Evolutionary conservation across 1,140 invertebrate genomes (phyloP), one percentile per base, ranked within the genome.

Genomic region (Anadara kagoshimensis): DNA sequence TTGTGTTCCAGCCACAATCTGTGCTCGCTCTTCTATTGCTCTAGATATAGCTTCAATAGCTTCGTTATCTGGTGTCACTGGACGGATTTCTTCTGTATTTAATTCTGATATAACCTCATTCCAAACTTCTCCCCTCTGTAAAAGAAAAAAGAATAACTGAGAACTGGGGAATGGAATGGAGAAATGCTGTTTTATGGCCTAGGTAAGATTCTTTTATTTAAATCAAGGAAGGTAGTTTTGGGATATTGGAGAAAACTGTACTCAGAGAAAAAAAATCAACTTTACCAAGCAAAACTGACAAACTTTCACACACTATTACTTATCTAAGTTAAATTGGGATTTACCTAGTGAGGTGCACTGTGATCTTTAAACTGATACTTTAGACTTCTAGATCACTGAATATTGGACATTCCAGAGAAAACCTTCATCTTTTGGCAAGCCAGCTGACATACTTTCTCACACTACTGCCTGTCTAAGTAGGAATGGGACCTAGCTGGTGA

Each of bases 61-160:
- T 61, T 89, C 87, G 36, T 80, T 79, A 66, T 90, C 89, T 14
- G 87, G 86, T 11, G 85, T 84, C 1, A 89, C 84, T n/a, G 88
- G 87, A 26, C 85, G 75, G 0, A 89, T 79, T 8, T 83, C 77
- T 66, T 90, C 88, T 43, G 73, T 63, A 57, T 85, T 80, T 20
- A 90, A 67, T 66, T 90, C 89, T 43, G 73, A 73, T 16, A 89
- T 83, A 3, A 88, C 81, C 75, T 90, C 89, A 41, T 79, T 83
- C 87, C 87, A 89, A 2, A 90, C 88, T 65, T 90, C 89, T 47
- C 88, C 87, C 73, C 87, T 78, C 86, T 87, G 53, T 5, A 64
- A 73, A 56, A 45, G 1, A 57, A 5, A 45, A 57, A 29, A 18
- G 58, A 1, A 29, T 20, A 22, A 54, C 16, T 7, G 43, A 4